Percentiles rank a stretch among this genome's conserved stretches.
phyloP scores from a whole-genome alignment of 2,113 vertebrate species.

The Zosterops lateralis region DNA sequence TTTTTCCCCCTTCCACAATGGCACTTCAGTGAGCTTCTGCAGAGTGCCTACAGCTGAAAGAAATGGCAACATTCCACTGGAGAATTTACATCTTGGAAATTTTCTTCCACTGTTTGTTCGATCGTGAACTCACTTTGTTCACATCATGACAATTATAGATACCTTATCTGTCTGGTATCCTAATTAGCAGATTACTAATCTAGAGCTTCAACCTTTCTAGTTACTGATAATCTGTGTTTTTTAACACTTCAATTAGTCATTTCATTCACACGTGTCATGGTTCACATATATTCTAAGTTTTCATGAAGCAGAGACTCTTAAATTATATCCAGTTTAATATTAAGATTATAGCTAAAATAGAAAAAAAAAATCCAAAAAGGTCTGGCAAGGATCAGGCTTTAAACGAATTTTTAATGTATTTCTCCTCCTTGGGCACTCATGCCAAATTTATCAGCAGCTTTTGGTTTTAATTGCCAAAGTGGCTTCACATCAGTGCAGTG shows the following conservation, averaged over 20 bases:
- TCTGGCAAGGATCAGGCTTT: not conserved
- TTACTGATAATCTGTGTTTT: not conserved
- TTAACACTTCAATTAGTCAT: not conserved
- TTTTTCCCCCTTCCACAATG: accelerated
- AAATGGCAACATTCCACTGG: not conserved
- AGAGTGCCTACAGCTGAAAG: not conserved
- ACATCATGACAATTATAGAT: not conserved
- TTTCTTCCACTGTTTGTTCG: not conserved
- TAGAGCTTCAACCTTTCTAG: not conserved
- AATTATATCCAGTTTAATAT: not conserved
- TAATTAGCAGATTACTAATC: conserved; percentile 6
- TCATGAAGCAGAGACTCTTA: not conserved
- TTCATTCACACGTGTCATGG: not conserved
- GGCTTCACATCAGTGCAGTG: not conserved
- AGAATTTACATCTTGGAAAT: not conserved
- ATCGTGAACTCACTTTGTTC: not conserved
- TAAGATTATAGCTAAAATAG: not conserved
- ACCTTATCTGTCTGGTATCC: not conserved
- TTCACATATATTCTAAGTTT: not conserved
- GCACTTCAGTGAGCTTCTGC: not conserved
- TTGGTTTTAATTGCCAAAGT: not conserved
- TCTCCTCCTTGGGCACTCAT: not conserved
- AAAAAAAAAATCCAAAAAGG: not conserved
- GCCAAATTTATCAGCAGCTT: not conserved
- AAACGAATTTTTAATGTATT: not conserved